Percentiles rank a stretch among this genome's conserved stretches.
These are phyloP conservation scores for Salpingus planirostris DNA, from an alignment of 2,888 invertebrate species.

Conservation along the genomic window DNA sequence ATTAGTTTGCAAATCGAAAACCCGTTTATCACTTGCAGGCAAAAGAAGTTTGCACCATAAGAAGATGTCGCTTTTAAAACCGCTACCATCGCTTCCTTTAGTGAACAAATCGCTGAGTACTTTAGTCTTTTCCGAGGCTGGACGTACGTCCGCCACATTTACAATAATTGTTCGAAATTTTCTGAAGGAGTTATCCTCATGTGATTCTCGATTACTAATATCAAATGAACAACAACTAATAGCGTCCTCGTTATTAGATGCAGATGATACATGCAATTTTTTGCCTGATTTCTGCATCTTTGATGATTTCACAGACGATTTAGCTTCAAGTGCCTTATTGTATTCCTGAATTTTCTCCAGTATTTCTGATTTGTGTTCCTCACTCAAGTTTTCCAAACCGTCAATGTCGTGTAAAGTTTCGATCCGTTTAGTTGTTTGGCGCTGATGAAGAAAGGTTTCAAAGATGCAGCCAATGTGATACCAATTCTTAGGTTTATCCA, in stretches of 20 bases:
- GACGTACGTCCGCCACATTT: conserved; percentile 64
- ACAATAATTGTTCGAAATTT: conserved; percentile 72
- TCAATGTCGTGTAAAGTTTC: conserved; percentile 69
- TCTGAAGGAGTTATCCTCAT: conserved; percentile 63
- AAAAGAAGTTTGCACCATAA: conserved; percentile 77
- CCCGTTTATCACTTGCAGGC: conserved; percentile 72
- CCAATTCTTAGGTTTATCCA: conserved; percentile 74
- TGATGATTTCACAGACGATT: conserved; percentile 44
- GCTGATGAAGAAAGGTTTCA: conserved; percentile 67
- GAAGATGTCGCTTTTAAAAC: conserved; percentile 67
- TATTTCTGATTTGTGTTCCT: conserved; percentile 59
- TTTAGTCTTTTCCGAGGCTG: conserved; percentile 75
- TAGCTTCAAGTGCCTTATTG: conserved; percentile 47
- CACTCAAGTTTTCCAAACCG: conserved; percentile 59
- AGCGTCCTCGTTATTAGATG: conserved; percentile 2
- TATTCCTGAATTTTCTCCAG: conserved; percentile 55
- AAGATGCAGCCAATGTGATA: conserved; percentile 73
- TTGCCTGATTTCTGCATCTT: conserved; percentile 6
- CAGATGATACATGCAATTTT: background rate
- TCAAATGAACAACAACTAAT: no score
- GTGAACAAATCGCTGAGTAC: conserved; percentile 59
- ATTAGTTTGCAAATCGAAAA: conserved; percentile 89
- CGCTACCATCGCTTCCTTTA: conserved; percentile 49
- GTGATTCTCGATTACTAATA: conserved; percentile 14
- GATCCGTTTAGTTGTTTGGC: conserved; percentile 73